phyloP scores from a whole-genome alignment of 2,797 vertebrate genomes.

The Cygnus olor region DNA sequence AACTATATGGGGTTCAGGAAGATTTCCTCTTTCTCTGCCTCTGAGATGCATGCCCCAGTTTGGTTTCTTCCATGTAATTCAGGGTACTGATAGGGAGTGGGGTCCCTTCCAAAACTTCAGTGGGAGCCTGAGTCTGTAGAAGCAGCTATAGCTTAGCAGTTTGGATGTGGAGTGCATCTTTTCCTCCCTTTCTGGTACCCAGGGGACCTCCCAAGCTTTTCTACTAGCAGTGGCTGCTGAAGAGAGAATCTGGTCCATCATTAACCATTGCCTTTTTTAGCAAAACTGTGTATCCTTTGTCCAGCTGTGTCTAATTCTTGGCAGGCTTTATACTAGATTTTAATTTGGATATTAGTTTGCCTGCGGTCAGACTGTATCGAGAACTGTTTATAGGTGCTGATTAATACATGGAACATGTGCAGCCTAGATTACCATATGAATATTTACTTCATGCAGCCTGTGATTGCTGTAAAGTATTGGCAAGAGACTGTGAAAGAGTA shows the following conservation, averaged over 20 bases:
- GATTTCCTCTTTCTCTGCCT: not conserved
- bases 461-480: slow-evolving; percentile 51
- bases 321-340: slow-evolving; percentile 34
- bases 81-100: not conserved
- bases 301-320: slow-evolving; percentile 66
- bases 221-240: slow-evolving; percentile 12
- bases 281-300: slow-evolving; percentile 46
- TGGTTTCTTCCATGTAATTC: not conserved
- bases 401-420: slow-evolving; percentile 57
- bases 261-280: slow-evolving; percentile 66
- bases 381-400: slow-evolving; percentile 67
- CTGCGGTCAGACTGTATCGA: slow-evolving; percentile 53
- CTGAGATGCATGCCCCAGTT: not conserved
- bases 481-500: slow-evolving; percentile 21
- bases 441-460: slow-evolving; percentile 16
- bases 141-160: not conserved
- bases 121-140: not conserved
- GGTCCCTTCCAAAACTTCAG: too few species aligned
- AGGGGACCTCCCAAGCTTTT: not conserved
- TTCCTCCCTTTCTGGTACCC: not conserved
- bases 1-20: not conserved
- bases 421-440: slow-evolving; percentile 48
- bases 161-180: not conserved
- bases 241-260: slow-evolving; percentile 29
- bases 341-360: slow-evolving; percentile 59